Evolutionary conservation across 2,888 invertebrate genomes (phyloP).

Genomic region (Xylota sylvarum): DNA sequence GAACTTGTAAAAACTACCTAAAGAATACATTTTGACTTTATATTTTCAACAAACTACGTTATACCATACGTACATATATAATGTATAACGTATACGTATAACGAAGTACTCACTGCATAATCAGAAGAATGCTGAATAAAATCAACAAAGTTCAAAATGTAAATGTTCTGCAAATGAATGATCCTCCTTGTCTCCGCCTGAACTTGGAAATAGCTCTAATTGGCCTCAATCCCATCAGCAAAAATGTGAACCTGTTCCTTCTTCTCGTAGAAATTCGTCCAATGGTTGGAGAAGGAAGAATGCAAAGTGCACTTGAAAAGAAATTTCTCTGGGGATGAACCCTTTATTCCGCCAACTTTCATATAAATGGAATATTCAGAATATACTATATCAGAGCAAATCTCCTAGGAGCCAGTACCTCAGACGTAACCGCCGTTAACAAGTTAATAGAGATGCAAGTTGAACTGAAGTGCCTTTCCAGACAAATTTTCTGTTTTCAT

Average conservation of each 20-base stretch:
- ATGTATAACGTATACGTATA: not conserved
- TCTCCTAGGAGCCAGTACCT: conserved; percentile 63
- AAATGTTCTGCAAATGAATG: conserved; percentile 75
- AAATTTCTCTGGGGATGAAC: conserved; percentile 76
- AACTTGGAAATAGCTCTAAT: conserved; percentile 75
- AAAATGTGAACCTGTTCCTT: conserved; percentile 54
- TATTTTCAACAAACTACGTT: not conserved
- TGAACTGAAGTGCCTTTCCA: conserved; percentile 70
- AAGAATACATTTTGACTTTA: conserved; percentile 13
- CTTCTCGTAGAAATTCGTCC: conserved; percentile 25
- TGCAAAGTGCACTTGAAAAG: conserved; percentile 75
- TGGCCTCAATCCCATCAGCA: conserved; percentile 70
- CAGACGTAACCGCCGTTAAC: conserved; percentile 74
- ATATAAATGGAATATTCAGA: conserved; percentile 74
- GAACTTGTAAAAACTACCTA: conserved; percentile 9
- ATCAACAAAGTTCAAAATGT: conserved; percentile 72
- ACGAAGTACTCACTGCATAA: conserved; percentile 44
- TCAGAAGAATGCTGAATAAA: conserved; percentile 60
- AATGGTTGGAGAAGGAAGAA: conserved; percentile 41
- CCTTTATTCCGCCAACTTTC: conserved; percentile 75
- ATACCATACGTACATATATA: not conserved
- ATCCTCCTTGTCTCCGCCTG: conserved; percentile 35
- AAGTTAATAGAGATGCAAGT: conserved; percentile 76
- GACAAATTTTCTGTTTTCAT: conserved; percentile 75
- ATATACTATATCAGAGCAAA: conserved; percentile 50